Conservation (phyloP, 2,113 vertebrate species). For the Fukomys damarensis region DNA sequence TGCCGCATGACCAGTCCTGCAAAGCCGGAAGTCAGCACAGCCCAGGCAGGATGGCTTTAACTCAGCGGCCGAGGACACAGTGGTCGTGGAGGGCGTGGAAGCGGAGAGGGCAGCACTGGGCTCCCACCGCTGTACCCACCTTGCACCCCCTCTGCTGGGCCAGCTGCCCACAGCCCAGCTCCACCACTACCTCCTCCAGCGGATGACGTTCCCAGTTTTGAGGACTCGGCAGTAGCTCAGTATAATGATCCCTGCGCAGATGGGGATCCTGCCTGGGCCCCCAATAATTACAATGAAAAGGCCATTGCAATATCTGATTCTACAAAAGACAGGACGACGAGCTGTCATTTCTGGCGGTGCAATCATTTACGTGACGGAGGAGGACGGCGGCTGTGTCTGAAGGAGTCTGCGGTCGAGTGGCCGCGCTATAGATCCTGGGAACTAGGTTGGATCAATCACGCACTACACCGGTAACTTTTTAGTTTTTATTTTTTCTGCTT, state of each 20-base stretch:
- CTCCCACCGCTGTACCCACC: no score
- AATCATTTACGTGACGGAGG: conserved; percentile 99
- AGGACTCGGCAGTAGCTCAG: conserved; percentile 96
- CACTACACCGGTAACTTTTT: no score
- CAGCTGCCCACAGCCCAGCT: conserved; percentile 59
- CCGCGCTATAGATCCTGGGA: conserved; percentile 98
- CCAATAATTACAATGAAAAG: conserved; percentile 86
- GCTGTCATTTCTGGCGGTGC: conserved; percentile 95
- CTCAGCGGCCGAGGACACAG: no score
- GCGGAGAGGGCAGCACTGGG: no score
- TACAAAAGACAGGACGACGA: conserved; percentile 96
- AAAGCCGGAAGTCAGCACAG: no score
- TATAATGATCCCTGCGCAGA: conserved; percentile 98
- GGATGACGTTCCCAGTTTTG: conserved; percentile 97
- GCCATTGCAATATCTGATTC: conserved; percentile 99
- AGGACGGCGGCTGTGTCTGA: conserved; percentile 99
- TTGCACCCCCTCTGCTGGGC: no score
- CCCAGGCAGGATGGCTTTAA: no score
- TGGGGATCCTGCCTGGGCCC: conserved; percentile 73
- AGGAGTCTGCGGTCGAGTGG: conserved; percentile 94
- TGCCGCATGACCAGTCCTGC: no score
- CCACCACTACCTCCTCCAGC: conserved; percentile 95
- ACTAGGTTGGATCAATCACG: conserved; percentile 99
- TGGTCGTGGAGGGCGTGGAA: no score
- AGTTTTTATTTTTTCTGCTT: conserved; percentile 91